Conservation (phyloP, 1,140 invertebrate species). For the Gonioctena quinquepunctata region DNA sequence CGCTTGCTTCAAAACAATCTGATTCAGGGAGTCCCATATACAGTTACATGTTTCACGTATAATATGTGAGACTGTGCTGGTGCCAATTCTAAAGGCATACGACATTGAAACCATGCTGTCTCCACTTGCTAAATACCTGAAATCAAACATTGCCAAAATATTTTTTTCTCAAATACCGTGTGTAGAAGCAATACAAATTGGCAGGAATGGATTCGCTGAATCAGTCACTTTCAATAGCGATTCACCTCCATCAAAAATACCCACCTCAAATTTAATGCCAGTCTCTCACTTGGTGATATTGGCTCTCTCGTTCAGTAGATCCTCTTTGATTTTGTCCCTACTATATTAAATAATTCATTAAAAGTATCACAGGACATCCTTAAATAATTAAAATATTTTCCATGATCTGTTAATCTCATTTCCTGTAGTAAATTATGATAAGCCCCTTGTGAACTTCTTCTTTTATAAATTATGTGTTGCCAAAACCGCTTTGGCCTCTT, state of each 20-base stretch:
- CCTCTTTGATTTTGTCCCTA: not conserved
- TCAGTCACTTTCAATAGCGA: not conserved
- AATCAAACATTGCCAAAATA: too few relatives aligned
- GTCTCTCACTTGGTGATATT: not conserved
- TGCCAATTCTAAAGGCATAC: too few relatives aligned
- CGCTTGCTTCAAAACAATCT: too few relatives aligned
- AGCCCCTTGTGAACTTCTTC: not conserved
- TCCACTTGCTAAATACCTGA: too few relatives aligned
- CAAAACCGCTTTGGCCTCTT: not conserved
- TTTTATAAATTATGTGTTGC: not conserved
- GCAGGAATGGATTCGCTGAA: not conserved
- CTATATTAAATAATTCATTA: not conserved
- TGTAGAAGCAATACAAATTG: not conserved
- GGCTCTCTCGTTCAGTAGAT: too few relatives aligned
- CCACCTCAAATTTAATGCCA: not conserved
- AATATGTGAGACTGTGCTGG: too few relatives aligned
- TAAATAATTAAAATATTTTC: not conserved
- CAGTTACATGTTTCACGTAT: too few relatives aligned
- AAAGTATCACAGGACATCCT: too few relatives aligned
- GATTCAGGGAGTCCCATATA: too few relatives aligned
- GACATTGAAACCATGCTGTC: too few relatives aligned
- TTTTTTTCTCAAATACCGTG: not conserved
- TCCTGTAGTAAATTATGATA: not conserved
- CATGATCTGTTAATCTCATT: not conserved
- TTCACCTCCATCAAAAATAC: not conserved